A percentile compares a stretch with the other conserved stretches of the same genome.
These are phyloP conservation scores for Cyaniris semiargus DNA, from an alignment of 2,888 invertebrate genomes.

Conservation along the genomic window DNA sequence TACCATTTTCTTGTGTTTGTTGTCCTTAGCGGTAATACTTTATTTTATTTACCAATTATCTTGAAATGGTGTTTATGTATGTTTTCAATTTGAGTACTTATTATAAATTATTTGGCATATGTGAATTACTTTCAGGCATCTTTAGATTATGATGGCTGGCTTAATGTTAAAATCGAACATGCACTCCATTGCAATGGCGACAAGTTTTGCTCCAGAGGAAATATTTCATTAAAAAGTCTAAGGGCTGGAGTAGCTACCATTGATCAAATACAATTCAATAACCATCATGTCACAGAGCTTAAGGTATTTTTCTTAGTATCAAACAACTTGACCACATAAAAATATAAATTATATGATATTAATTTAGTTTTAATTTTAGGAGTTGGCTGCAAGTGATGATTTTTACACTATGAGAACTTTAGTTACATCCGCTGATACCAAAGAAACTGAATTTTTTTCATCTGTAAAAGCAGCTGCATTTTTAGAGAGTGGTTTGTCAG, in stretches of 20 bases:
- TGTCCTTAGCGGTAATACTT: slow-evolving; percentile 5
- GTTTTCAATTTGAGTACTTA: neutral
- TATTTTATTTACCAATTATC: neutral
- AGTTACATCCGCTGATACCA: slow-evolving; percentile 84
- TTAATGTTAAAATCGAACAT: slow-evolving; percentile 86
- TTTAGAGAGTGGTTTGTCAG: slow-evolving; percentile 87
- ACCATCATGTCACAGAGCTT: slow-evolving; percentile 78
- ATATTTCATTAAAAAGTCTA: slow-evolving; percentile 85
- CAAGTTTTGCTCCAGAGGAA: slow-evolving; percentile 84
- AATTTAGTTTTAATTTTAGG: slow-evolving; percentile 32
- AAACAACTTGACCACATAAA: neutral
- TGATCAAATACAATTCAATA: slow-evolving; percentile 81
- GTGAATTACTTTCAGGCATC: slow-evolving; percentile 52
- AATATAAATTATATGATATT: neutral
- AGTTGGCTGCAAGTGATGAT: slow-evolving; percentile 83
- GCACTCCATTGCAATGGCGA: slow-evolving; percentile 79
- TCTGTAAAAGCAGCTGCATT: slow-evolving; percentile 90
- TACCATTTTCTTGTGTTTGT: neutral
- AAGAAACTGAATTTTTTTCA: slow-evolving; percentile 85
- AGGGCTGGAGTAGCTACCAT: slow-evolving; percentile 83
- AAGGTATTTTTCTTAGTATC: slow-evolving; percentile 61
- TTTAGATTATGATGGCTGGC: slow-evolving; percentile 87
- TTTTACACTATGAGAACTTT: slow-evolving; percentile 88
- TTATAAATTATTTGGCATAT: neutral
- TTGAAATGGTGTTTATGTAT: neutral